These are phyloP conservation scores for Nebria brevicollis DNA, from an alignment of 2,888 invertebrate genomes.

Conservation along the genomic window DNA sequence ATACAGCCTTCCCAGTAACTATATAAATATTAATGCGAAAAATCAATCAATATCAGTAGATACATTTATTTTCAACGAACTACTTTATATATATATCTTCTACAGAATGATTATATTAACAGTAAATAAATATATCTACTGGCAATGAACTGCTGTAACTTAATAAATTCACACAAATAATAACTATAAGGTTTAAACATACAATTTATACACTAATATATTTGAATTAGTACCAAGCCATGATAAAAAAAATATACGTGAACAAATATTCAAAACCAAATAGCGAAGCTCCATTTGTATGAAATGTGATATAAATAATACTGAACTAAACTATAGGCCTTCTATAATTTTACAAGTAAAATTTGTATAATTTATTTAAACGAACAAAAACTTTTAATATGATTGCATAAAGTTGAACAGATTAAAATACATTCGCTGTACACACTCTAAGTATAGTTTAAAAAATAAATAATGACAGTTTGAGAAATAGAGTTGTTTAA, in stretches of 20 bases:
- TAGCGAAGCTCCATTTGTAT: background rate
- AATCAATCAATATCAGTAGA: background rate
- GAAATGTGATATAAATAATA: slow-evolving; percentile 18
- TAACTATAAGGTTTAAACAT: slow-evolving; percentile 1
- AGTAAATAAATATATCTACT: background rate
- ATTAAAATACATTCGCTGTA: slow-evolving; percentile 20
- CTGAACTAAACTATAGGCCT: slow-evolving; percentile 13
- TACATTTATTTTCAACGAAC: background rate
- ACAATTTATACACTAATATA: background rate
- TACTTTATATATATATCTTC: background rate
- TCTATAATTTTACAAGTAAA: background rate
- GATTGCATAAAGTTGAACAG: background rate
- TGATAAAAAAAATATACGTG: slow-evolving; percentile 3
- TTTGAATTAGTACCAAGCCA: background rate
- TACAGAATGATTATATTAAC: background rate
- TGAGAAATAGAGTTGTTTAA: background rate
- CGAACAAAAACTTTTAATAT: background rate
- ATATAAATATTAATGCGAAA: background rate
- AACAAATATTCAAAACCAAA: background rate
- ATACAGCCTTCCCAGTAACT: background rate
- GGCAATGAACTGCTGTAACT: background rate
- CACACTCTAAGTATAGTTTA: background rate
- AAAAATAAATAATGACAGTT: slow-evolving; percentile 14
- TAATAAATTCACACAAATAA: slow-evolving; percentile 11
- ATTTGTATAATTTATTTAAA: background rate